A percentile compares a stretch with the other conserved stretches of the same genome.
phyloP scores from a whole-genome alignment of 1,140 invertebrate species.

The Apis florea region DNA sequence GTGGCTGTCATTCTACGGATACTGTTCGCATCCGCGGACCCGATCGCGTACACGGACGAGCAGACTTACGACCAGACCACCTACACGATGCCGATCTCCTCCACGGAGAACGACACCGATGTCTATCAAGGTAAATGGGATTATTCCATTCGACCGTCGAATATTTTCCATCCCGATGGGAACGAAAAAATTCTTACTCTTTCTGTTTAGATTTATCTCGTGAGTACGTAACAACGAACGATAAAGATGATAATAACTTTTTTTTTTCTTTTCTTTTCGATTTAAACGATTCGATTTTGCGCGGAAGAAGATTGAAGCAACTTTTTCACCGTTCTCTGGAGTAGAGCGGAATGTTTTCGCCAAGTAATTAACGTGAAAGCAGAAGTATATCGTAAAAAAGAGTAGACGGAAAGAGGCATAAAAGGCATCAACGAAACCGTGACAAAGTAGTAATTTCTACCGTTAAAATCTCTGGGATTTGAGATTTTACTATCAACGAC shows the following conservation, averaged over 20 bases:
- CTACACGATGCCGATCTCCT: conserved; percentile 54
- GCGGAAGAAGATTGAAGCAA: too few species aligned
- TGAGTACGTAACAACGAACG: too few species aligned
- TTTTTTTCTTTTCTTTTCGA: too few species aligned
- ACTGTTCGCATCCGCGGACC: conserved; percentile 58
- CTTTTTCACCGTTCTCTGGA: too few species aligned
- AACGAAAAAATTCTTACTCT: too few species aligned
- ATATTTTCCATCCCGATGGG: too few species aligned
- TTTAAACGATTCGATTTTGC: too few species aligned
- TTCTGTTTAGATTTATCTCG: too few species aligned
- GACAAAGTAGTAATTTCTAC: background rate
- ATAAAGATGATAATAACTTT: too few species aligned
- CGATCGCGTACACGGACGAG: conserved; percentile 55
- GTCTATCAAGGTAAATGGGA: conserved; percentile 67
- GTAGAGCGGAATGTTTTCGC: background rate
- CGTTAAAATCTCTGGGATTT: background rate
- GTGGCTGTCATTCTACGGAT: conserved; percentile 67
- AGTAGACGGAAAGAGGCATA: too few species aligned
- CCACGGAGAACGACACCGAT: conserved; percentile 70
- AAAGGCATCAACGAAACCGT: background rate
- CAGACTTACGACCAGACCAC: conserved; percentile 59
- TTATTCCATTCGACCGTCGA: background rate
- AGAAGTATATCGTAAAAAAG: background rate
- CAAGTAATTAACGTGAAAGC: background rate
- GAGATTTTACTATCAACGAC: background rate